phyloP scores from a whole-genome alignment of 2,888 invertebrate genomes.

The Troglohyphantes excavatus region DNA sequence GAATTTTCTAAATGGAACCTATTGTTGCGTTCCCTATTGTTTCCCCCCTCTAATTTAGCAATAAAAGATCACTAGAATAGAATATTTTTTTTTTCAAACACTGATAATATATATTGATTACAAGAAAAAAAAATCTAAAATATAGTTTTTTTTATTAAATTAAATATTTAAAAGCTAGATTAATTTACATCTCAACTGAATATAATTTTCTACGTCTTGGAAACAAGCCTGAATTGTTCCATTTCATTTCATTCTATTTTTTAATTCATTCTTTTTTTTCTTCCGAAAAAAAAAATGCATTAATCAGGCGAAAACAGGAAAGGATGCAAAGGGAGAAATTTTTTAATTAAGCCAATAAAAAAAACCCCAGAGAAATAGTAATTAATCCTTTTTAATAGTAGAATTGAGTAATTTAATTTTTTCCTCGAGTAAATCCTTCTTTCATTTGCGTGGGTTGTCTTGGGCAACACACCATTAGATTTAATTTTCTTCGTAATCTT shows the following conservation, averaged over 20 bases:
- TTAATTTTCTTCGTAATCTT: constrained; percentile 11
- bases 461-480: constrained; percentile 6
- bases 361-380: constrained; percentile 13
- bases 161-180: neutral
- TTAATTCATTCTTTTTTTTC: neutral
- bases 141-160: too few species aligned
- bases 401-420: constrained; percentile 16
- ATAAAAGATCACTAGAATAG: too few species aligned
- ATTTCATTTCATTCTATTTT: neutral
- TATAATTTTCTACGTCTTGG: neutral
- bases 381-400: constrained; percentile 43
- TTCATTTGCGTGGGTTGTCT: constrained; percentile 4
- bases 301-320: constrained; percentile 28
- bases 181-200: neutral
- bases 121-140: too few species aligned
- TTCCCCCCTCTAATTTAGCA: too few species aligned
- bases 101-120: too few species aligned
- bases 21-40: too few species aligned
- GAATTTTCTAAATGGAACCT: too few species aligned
- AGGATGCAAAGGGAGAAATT: neutral
- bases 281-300: constrained; percentile 9
- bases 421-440: neutral
- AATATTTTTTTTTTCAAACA: too few species aligned
- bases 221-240: neutral
- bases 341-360: constrained; percentile 21